phyloP scores from a whole-genome alignment of 2,797 vertebrate species.

The Austrolebias charrua region DNA sequence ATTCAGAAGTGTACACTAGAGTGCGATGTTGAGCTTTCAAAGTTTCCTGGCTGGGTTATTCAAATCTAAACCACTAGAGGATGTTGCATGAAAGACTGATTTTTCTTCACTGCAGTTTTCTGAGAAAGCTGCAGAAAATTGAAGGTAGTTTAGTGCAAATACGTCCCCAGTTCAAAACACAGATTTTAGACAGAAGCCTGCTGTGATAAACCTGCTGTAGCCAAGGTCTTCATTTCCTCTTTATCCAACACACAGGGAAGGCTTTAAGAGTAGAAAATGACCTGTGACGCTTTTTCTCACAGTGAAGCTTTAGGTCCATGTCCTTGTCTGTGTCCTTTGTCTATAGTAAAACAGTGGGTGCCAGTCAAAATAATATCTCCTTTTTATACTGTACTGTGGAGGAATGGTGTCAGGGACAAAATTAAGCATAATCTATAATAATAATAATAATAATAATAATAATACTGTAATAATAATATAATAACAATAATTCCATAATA shows the following conservation, averaged over 20 bases:
- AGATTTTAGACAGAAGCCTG: slow-evolving; percentile 14
- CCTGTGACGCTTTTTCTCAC: slow-evolving; percentile 13
- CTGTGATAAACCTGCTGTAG: slow-evolving; percentile 21
- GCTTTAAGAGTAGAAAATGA: slow-evolving; percentile 21
- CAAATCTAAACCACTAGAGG: slow-evolving; percentile 64
- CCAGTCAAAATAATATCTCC: slow-evolving; percentile 23
- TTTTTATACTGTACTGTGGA: slow-evolving; percentile 8
- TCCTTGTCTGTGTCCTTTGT: slow-evolving; percentile 45
- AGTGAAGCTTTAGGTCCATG: slow-evolving; percentile 20
- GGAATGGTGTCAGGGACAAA: slow-evolving; percentile 2
- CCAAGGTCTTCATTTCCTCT: slow-evolving; percentile 8
- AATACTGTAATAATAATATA: slow-evolving; percentile 10
- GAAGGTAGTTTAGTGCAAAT: slow-evolving; percentile 5
- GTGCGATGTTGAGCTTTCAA: slow-evolving; percentile 34
- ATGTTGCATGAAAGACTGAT: slow-evolving; percentile 35
- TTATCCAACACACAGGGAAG: slow-evolving; percentile 19
- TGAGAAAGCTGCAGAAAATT: slow-evolving; percentile 33
- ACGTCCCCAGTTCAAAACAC: slow-evolving; percentile 32
- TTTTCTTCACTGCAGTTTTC: slow-evolving; percentile 39
- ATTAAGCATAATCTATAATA: slow-evolving; percentile 15
- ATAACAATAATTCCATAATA: slow-evolving; percentile 10
- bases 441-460: slow-evolving; percentile 7
- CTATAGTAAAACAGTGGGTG: slow-evolving; percentile 11
- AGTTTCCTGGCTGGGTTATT: too few species aligned
- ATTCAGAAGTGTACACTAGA: slow-evolving; percentile 42